Evolutionary conservation across 2,888 invertebrate genomes (phyloP).

Genomic region (Pocota personata): DNA sequence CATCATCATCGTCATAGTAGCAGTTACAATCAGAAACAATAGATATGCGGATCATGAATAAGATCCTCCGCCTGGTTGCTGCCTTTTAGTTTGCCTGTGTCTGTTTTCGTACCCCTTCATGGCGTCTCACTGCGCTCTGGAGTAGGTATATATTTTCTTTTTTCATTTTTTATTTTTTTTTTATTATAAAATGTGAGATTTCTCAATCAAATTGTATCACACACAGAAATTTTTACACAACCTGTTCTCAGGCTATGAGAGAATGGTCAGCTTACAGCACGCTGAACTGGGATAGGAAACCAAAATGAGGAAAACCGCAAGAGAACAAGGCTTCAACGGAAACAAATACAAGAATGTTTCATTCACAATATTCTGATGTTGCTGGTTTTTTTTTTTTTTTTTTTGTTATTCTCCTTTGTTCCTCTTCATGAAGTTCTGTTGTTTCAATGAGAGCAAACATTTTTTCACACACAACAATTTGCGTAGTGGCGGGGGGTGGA

Average conservation of each 20-base stretch:
- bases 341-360: slow-evolving; percentile 53
- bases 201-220: slow-evolving; percentile 69
- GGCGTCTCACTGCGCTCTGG: slow-evolving; percentile 1
- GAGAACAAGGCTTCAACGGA: slow-evolving; percentile 66
- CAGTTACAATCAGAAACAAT: slow-evolving; percentile 12
- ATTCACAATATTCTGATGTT: slow-evolving; percentile 42
- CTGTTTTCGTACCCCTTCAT: not conserved
- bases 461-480: not conserved
- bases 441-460: not conserved
- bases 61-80: not conserved
- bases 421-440: not conserved
- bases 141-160: slow-evolving; percentile 20
- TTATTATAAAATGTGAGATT: slow-evolving; percentile 59
- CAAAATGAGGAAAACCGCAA: slow-evolving; percentile 66
- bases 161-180: not conserved
- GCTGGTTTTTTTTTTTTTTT: not conserved
- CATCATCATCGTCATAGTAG: slow-evolving; percentile 11
- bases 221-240: slow-evolving; percentile 45
- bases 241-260: slow-evolving; percentile 53
- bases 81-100: not conserved
- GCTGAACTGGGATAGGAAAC: slow-evolving; percentile 42
- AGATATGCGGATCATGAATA: slow-evolving; percentile 26
- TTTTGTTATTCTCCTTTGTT: slow-evolving; percentile 11
- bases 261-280: slow-evolving; percentile 49
- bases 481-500: not conserved